Evolutionary conservation across 2,113 vertebrate genomes (phyloP).

Genomic region (human (Homo sapiens)): GRCh38 chr7:107827501-107828000

Average conservation of each 20-base stretch:
- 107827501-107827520: neutral
- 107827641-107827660: neutral
- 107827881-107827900: neutral
- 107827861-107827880: neutral
- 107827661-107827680: neutral
- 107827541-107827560: neutral
- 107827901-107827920: neutral
- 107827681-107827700: neutral
- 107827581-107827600: neutral
- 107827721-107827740: neutral
- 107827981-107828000: slow-evolving; percentile 7
- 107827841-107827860: neutral
- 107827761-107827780: neutral
- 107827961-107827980: neutral
- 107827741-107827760: neutral
- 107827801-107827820: neutral
- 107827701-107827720: neutral
- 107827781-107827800: neutral
- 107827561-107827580: neutral
- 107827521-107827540: neutral
- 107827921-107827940: neutral
- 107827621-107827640: neutral
- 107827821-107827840: no score
- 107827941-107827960: neutral
- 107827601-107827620: neutral